Conservation (phyloP, 2,888 invertebrate species). For the Tupiocoris notatus region DNA sequence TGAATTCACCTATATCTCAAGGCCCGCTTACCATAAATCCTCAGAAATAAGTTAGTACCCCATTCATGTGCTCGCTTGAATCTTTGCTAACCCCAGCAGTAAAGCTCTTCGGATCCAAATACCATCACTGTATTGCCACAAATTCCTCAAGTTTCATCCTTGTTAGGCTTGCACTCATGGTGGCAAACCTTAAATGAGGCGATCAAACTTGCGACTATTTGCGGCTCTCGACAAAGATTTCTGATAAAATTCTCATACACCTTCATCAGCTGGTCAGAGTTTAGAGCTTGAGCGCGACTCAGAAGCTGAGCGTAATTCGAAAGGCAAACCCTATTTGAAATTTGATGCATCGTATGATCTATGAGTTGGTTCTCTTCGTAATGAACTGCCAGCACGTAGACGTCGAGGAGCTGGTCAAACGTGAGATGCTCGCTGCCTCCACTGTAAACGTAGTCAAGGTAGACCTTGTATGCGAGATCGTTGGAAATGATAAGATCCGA, state of each 20-base stretch:
- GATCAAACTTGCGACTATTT: constrained; percentile 6
- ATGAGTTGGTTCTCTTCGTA: constrained; percentile 19
- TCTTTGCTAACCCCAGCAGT: no score
- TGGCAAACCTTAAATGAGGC: neutral
- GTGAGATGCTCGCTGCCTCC: constrained; percentile 5
- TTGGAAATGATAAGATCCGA: neutral
- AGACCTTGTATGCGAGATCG: neutral
- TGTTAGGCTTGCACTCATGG: neutral
- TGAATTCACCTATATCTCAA: no score
- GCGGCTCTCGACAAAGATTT: neutral
- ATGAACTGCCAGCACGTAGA: constrained; percentile 1
- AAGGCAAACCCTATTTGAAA: neutral
- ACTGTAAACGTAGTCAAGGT: constrained; percentile 25
- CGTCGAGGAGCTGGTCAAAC: constrained; percentile 4
- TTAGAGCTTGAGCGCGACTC: neutral
- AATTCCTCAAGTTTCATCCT: no score
- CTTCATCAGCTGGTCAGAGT: neutral
- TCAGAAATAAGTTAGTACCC: no score
- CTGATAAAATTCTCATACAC: neutral
- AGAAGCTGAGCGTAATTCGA: constrained; percentile 15
- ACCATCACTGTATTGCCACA: no score
- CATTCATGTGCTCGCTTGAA: no score
- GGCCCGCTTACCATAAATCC: no score
- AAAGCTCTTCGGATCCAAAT: no score
- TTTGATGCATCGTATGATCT: constrained; percentile 4